A percentile compares a stretch with the other conserved stretches of the same genome.
phyloP scores from a whole-genome alignment of 1,140 invertebrate species.

The Heterodera carotae region DNA sequence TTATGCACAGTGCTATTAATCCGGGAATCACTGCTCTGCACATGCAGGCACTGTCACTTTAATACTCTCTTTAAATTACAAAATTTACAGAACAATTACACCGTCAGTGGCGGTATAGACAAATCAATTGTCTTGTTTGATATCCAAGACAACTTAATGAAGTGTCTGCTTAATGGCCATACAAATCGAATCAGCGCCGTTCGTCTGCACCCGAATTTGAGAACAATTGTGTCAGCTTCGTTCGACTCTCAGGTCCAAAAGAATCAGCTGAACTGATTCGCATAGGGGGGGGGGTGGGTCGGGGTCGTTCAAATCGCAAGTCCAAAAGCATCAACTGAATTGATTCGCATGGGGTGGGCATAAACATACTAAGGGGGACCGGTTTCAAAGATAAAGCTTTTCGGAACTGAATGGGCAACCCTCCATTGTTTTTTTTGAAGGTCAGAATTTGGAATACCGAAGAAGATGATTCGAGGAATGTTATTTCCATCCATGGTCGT shows the following conservation, averaged over 20 bases:
- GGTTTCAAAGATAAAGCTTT: not conserved
- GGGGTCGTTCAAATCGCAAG: too few species aligned
- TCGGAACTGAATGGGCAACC: not conserved
- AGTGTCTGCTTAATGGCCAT: not conserved
- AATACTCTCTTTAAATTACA: too few species aligned
- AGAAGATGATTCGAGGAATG: conserved; percentile 80
- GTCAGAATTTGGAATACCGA: conserved; percentile 87
- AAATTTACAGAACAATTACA: too few species aligned
- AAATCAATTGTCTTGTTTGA: not conserved
- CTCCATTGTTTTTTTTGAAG: conserved; percentile 24
- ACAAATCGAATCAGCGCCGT: not conserved
- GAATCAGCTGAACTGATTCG: too few species aligned
- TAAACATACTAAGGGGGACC: too few species aligned
- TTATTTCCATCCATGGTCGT: conserved; percentile 85
- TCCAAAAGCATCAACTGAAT: too few species aligned
- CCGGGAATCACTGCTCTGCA: too few species aligned
- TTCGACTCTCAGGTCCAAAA: conserved; percentile 83
- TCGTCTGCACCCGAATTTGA: conserved; percentile 71
- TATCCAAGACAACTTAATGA: not conserved
- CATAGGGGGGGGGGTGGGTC: too few species aligned
- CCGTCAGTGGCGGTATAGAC: too few species aligned
- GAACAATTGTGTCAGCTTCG: conserved; percentile 70
- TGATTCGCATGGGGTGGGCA: too few species aligned
- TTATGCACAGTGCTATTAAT: too few species aligned
- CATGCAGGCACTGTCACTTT: too few species aligned